A percentile compares a stretch with the other conserved stretches of the same genome.
Conservation (phyloP, 2,888 invertebrate genomes). For the Artemia sinica region DNA sequence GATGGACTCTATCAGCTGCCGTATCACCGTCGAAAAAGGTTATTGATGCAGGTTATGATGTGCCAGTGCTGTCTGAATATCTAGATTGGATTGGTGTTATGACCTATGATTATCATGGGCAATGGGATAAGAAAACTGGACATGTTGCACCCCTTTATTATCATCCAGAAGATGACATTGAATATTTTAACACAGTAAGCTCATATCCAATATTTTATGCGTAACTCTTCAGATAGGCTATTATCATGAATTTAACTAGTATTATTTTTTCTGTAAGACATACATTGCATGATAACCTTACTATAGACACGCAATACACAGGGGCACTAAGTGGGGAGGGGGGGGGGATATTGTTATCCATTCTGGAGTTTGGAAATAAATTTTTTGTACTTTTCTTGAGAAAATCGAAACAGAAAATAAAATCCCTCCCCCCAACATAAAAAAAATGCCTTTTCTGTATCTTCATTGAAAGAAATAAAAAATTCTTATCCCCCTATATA, state of each 20-base stretch:
- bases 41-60: slow-evolving; percentile 68
- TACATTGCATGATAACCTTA: no score
- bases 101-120: slow-evolving; percentile 80
- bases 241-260: background rate
- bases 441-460: no score
- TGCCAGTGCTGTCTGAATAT: slow-evolving; percentile 50
- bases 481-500: no score
- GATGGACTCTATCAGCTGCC: slow-evolving; percentile 57
- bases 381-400: no score
- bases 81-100: slow-evolving; percentile 81
- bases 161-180: slow-evolving; percentile 61
- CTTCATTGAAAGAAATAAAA: no score
- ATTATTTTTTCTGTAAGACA: no score
- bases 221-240: background rate
- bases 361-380: no score
- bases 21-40: slow-evolving; percentile 74
- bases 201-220: background rate
- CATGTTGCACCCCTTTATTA: slow-evolving; percentile 69
- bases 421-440: no score
- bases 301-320: no score
- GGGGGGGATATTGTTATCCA: no score
- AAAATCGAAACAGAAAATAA: no score
- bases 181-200: slow-evolving; percentile 63
- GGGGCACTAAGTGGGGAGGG: no score
- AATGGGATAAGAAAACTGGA: slow-evolving; percentile 79